Evolutionary conservation across 1,140 invertebrate genomes (phyloP), one percentile per base, ranked within the genome.

Genomic region (Hydropsyche tenuis): DNA sequence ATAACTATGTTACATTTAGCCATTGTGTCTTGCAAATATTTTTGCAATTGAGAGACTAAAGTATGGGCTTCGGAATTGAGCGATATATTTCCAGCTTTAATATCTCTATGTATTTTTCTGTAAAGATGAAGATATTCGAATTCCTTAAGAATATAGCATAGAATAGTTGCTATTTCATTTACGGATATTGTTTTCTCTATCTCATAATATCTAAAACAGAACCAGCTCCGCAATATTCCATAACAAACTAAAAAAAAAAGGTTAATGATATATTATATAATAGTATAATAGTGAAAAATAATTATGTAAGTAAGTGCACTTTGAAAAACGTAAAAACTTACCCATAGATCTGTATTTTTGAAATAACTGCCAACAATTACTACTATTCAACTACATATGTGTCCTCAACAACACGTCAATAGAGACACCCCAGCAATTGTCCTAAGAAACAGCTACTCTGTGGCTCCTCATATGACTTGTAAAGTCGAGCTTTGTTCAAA

Each of bases 1-100:
- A 99, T 99, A 1, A 99, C 96, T 69, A 97, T 99, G 84, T 99
- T 99, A n/a, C 98, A 86, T 85, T 99, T 99, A n/a, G 97, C 97
- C 96, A 99, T 99, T 45, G 97, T 99, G n/a, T 99, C 97, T 84
- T 85, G 77, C 3, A 77, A n/a, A n/a, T n/a, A n/a, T n/a, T n/a
- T n/a, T n/a, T n/a, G n/a, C n/a, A n/a, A 80, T 4, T 9, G 25
- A 27, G 5, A 9, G 14, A 27, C 27, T 64, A 22, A 64, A 0
- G 97, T 97, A 86, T 98, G 96, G 0, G 98, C 98, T 83, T 99
- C 96, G 16, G 94, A 96, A 82, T 99, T 99, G 62, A 99, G 88
- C 75, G 99, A 87, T 79, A 99, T 99, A 86, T 99, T 99, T 60
- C 97, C 98, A 14, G 97, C 97, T 86, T 97, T 97, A 71, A 99